Evolutionary conservation across 1,140 invertebrate genomes (phyloP).

Genomic region (Drosophila hydei): DNA sequence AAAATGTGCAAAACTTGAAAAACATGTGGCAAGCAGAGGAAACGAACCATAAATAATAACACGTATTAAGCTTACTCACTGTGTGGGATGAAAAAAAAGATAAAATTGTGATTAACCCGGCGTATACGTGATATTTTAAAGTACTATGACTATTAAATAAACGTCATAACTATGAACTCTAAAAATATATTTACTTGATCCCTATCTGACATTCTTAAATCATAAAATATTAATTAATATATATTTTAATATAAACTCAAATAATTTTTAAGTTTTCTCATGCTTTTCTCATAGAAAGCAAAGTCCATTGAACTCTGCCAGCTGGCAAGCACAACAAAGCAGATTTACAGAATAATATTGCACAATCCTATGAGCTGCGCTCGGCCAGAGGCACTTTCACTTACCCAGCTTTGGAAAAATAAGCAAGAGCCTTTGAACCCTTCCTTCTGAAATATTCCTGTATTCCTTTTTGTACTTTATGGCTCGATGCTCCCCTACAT

Average conservation of each 20-base stretch:
- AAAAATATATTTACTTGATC: no score
- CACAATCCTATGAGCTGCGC: constrained; percentile 12
- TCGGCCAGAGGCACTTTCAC: constrained; percentile 43
- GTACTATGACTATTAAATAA: not conserved
- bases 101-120: not conserved
- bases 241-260: no score
- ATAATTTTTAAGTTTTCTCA: no score
- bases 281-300: constrained; percentile 14
- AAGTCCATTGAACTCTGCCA: constrained; percentile 38
- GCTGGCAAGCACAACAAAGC: constrained; percentile 27
- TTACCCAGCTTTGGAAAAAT: constrained; percentile 14
- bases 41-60: constrained; percentile 19
- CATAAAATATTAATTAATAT: no score
- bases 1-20: constrained; percentile 6
- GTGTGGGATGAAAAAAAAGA: not conserved
- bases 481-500: constrained; percentile 39
- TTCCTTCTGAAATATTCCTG: constrained; percentile 15
- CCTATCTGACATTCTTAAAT: no score
- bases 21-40: not conserved
- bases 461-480: constrained; percentile 36
- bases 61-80: not conserved
- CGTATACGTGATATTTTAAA: not conserved
- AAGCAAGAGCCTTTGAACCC: constrained; percentile 5
- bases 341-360: constrained; percentile 9
- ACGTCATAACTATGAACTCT: not conserved